Percentiles rank a stretch among this genome's conserved stretches.
Evolutionary conservation across 2,888 invertebrate species (phyloP).

Genomic region (Caenorhabditis zanzibari): DNA sequence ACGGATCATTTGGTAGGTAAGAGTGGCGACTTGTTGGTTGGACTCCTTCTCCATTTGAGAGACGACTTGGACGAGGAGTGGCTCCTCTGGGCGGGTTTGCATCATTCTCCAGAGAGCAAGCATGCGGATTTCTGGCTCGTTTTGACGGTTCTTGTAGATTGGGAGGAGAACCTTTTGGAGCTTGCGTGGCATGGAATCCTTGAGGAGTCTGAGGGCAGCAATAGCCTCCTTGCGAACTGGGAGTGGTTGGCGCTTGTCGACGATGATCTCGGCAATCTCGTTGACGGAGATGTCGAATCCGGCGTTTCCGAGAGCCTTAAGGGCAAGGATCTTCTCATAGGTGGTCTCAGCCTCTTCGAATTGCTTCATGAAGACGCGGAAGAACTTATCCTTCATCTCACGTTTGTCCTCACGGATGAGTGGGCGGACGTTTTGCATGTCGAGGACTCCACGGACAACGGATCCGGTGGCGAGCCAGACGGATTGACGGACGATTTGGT

Average conservation of each 20-base stretch:
- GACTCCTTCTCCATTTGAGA: slow-evolving; percentile 73
- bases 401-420: slow-evolving; percentile 70
- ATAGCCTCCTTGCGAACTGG: slow-evolving; percentile 79
- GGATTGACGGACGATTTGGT: slow-evolving; percentile 68
- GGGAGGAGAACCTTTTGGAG: slow-evolving; percentile 72
- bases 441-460: slow-evolving; percentile 66
- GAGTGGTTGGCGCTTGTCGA: slow-evolving; percentile 71
- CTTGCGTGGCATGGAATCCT: slow-evolving; percentile 69
- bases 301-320: slow-evolving; percentile 82
- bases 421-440: slow-evolving; percentile 58
- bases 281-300: slow-evolving; percentile 76
- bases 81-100: slow-evolving; percentile 73
- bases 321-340: slow-evolving; percentile 79
- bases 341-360: slow-evolving; percentile 69
- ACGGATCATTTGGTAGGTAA: slow-evolving; percentile 73
- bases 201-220: slow-evolving; percentile 76
- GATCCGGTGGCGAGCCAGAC: slow-evolving; percentile 72
- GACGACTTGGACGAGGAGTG: slow-evolving; percentile 77
- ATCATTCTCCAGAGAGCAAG: slow-evolving; percentile 77
- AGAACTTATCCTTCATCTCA: slow-evolving; percentile 65
- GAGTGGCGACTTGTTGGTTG: slow-evolving; percentile 76
- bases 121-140: slow-evolving; percentile 77
- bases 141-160: slow-evolving; percentile 76
- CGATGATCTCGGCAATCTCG: slow-evolving; percentile 80
- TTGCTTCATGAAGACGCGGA: slow-evolving; percentile 68